Percentiles rank a stretch among this genome's conserved stretches.
Conservation (phyloP, 2,888 invertebrate species). For the Trichacis sp. region DNA sequence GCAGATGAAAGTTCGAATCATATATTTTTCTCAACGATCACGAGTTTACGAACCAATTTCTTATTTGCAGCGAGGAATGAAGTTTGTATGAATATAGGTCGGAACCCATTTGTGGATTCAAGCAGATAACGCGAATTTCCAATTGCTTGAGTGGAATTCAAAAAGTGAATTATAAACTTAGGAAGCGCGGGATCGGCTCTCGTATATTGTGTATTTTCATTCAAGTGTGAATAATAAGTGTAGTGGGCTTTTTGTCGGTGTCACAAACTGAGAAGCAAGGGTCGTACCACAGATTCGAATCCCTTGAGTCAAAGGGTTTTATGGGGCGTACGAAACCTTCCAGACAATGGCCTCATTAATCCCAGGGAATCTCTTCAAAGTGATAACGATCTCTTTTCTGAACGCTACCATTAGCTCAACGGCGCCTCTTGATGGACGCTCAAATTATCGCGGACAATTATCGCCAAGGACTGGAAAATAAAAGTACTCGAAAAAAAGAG, state of each 20-base stretch:
- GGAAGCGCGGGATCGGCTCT: constrained; percentile 39
- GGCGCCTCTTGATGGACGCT: no score
- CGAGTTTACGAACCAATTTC: no score
- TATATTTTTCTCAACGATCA: no score
- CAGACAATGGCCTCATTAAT: constrained; percentile 62
- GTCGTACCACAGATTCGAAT: constrained; percentile 45
- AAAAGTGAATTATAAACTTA: constrained; percentile 42
- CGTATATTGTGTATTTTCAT: constrained; percentile 42
- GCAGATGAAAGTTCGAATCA: no score
- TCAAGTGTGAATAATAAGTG: constrained; percentile 39
- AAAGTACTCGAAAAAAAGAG: no score
- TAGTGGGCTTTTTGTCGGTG: constrained; percentile 41
- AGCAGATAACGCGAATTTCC: constrained; percentile 20
- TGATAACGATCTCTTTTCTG: constrained; percentile 38
- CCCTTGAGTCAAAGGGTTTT: constrained; percentile 57
- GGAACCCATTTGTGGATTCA: no score
- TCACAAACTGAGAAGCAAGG: constrained; percentile 40
- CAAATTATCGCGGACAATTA: no score
- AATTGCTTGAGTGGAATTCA: constrained; percentile 34
- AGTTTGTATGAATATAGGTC: no score
- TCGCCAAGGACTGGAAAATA: no score
- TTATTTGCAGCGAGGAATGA: no score
- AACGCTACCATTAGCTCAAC: no score
- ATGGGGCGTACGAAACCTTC: constrained; percentile 58
- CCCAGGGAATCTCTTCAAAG: constrained; percentile 52